Percentiles rank a stretch among this genome's conserved stretches.
These are phyloP conservation scores for Penaeus indicus DNA, from an alignment of 1,140 invertebrate genomes.

Conservation along the genomic window DNA sequence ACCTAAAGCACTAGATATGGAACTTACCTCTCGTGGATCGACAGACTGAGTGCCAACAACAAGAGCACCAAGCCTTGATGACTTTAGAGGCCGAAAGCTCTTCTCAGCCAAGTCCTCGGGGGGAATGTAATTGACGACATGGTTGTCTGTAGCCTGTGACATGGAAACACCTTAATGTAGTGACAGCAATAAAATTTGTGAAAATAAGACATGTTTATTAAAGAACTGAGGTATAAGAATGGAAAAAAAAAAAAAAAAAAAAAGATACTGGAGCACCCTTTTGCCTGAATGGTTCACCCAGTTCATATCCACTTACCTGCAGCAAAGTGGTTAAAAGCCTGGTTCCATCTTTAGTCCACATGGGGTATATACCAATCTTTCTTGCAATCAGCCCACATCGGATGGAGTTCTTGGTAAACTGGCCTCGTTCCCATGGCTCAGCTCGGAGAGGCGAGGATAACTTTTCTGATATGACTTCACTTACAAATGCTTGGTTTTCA, in stretches of 20 bases:
- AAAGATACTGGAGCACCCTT: neutral
- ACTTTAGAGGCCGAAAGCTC: conserved; percentile 72
- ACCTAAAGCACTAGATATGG: no score
- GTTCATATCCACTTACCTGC: conserved; percentile 76
- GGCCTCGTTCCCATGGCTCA: conserved; percentile 75
- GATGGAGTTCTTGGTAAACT: conserved; percentile 72
- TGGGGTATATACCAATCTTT: conserved; percentile 93
- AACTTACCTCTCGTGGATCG: conserved; percentile 77
- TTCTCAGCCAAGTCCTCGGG: conserved; percentile 79
- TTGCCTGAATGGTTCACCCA: neutral
- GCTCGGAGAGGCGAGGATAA: conserved; percentile 71
- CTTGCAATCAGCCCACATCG: conserved; percentile 89
- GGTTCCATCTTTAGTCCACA: conserved; percentile 91
- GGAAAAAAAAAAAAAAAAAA: no score
- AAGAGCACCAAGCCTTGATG: conserved; percentile 78
- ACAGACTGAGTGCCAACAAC: conserved; percentile 90
- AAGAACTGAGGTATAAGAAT: no score
- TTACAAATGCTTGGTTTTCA: conserved; percentile 87
- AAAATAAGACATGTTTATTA: neutral
- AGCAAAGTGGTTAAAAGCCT: conserved; percentile 84
- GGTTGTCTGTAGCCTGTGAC: conserved; percentile 89
- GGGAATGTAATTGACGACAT: conserved; percentile 92
- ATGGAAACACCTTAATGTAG: conserved; percentile 63
- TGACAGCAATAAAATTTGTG: neutral
- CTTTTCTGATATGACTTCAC: conserved; percentile 80